A percentile compares a stretch with the other conserved stretches of the same genome.
These are phyloP conservation scores for Anseranas semipalmata DNA, from an alignment of 2,113 vertebrate species.

Conservation along the genomic window DNA sequence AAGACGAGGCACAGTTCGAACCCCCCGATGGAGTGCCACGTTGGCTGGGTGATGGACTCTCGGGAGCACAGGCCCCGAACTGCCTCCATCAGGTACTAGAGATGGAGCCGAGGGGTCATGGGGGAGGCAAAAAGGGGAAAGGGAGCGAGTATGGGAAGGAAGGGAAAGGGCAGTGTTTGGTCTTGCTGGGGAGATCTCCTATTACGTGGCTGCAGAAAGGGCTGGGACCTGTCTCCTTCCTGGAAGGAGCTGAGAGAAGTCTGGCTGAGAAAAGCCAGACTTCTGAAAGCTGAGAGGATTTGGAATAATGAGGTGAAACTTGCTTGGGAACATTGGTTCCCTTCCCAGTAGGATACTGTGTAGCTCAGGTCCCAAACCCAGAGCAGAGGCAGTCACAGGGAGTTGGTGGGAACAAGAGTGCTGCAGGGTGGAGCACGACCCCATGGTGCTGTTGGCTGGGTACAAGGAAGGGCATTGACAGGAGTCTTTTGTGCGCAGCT, in stretches of 20 bases:
- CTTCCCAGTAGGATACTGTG: not conserved
- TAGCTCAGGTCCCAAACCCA: not conserved
- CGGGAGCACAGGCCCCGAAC: conserved; percentile 94
- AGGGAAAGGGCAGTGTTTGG: not conserved
- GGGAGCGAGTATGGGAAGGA: not conserved
- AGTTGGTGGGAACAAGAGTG: not conserved
- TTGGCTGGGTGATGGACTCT: conserved; percentile 99
- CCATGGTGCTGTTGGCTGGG: not conserved
- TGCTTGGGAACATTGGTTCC: accelerated
- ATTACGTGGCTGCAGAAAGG: not conserved
- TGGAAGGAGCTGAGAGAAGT: not conserved
- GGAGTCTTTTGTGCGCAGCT: conserved; percentile 73
- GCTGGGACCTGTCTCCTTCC: not conserved
- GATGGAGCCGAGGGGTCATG: accelerated
- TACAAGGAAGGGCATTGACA: not conserved
- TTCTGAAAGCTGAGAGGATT: no score
- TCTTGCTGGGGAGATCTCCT: not conserved
- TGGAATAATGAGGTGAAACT: not conserved
- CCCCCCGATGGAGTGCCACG: conserved; percentile 96
- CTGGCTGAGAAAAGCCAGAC: no score
- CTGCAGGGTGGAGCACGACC: accelerated
- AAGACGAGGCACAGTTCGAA: conserved; percentile 99
- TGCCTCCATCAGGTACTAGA: conserved; percentile 90
- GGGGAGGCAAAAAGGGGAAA: not conserved
- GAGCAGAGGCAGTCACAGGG: not conserved